These are phyloP conservation scores for Antitype chi DNA, from an alignment of 2,888 invertebrate genomes.

Conservation along the genomic window DNA sequence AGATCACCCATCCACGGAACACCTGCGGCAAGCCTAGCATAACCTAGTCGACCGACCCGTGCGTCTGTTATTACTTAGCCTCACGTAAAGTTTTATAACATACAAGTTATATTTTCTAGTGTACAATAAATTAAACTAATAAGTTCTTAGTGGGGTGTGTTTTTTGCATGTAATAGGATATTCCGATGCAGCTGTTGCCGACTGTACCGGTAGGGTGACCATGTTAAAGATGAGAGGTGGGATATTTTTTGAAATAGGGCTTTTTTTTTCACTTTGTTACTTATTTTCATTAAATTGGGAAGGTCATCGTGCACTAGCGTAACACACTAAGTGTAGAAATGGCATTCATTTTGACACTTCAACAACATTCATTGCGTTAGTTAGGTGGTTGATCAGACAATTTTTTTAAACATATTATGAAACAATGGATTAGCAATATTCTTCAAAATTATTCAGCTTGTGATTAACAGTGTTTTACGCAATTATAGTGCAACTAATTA, in stretches of 20 bases:
- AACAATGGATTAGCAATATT: too few species aligned
- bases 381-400: too few species aligned
- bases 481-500: not conserved
- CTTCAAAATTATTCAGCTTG: too few species aligned
- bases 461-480: too few species aligned
- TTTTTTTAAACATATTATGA: too few species aligned
- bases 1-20: too few species aligned
- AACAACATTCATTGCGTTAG: too few species aligned
- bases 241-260: not conserved
- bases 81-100: not conserved
- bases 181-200: slow-evolving; percentile 61
- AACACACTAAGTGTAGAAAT: too few species aligned
- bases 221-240: not conserved
- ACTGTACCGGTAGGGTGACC: slow-evolving; percentile 51
- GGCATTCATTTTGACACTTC: too few species aligned
- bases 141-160: slow-evolving; percentile 29
- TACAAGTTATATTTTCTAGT: not conserved
- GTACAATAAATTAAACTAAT: slow-evolving; percentile 40
- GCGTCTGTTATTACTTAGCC: too few species aligned
- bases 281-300: not conserved
- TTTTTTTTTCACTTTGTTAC: not conserved
- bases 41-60: too few species aligned
- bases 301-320: not conserved
- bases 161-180: slow-evolving; percentile 68
- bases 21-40: too few species aligned